Percentiles rank a stretch among this genome's conserved stretches.
These are phyloP conservation scores for Pontoporia blainvillei DNA, from an alignment of 2,113 vertebrate species.

Conservation along the genomic window DNA sequence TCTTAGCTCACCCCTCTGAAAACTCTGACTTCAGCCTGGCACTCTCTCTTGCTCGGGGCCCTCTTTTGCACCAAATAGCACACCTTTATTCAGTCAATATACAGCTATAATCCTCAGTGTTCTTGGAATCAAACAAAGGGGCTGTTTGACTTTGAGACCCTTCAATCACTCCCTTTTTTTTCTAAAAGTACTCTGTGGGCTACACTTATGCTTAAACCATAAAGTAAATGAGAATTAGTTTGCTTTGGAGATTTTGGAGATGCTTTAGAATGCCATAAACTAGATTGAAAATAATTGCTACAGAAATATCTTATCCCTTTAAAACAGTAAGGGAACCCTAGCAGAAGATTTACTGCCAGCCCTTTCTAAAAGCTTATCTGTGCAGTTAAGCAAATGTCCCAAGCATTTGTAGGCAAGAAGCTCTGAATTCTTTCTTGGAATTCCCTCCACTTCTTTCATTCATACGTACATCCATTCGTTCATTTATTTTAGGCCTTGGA, in stretches of 20 bases:
- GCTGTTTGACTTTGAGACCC: neutral
- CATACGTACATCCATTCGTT: neutral
- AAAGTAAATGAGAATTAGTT: conserved; percentile 29
- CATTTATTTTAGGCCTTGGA: neutral
- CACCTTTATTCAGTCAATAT: neutral
- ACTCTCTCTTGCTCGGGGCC: neutral
- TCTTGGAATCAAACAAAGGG: neutral
- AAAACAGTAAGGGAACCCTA: neutral
- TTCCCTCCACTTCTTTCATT: neutral
- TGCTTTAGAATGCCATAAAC: neutral
- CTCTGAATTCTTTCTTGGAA: neutral
- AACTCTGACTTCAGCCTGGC: neutral
- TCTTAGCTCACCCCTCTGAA: neutral
- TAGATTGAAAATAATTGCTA: neutral
- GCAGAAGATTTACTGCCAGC: neutral
- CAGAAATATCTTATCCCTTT: neutral
- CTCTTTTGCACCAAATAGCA: neutral
- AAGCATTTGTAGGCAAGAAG: neutral
- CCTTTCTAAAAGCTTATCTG: neutral
- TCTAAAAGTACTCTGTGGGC: neutral
- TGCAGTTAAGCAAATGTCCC: neutral
- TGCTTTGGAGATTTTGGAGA: neutral
- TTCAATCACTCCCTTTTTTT: neutral
- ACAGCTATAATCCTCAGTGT: neutral
- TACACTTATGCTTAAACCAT: neutral